Evolutionary conservation across 2,888 invertebrate genomes (phyloP).

Genomic region (Hirtodrosophila trivittata): DNA sequence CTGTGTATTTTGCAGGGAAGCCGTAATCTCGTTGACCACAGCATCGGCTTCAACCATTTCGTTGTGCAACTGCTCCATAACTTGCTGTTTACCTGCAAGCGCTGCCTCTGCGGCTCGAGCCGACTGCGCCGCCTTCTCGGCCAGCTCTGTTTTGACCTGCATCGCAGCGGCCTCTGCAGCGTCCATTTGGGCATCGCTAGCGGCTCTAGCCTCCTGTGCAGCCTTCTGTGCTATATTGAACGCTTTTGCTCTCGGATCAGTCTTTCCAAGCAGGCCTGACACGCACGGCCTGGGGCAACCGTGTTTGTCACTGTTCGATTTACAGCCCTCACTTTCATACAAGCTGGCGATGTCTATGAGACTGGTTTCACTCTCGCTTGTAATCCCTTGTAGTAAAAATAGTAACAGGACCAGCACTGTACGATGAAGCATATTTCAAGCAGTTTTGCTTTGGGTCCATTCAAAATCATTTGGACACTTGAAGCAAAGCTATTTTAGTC

Average conservation of each 20-base stretch:
- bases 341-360: slow-evolving; percentile 5
- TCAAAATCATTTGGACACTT: slow-evolving; percentile 24
- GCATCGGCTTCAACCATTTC: slow-evolving; percentile 88
- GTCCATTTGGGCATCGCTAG: slow-evolving; percentile 90
- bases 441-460: slow-evolving; percentile 9
- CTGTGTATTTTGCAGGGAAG: slow-evolving; percentile 87
- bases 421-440: slow-evolving; percentile 33
- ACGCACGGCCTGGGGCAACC: too few species aligned
- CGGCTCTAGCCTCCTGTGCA: slow-evolving; percentile 89
- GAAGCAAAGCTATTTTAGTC: neutral
- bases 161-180: slow-evolving; percentile 89
- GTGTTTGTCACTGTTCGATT: too few species aligned
- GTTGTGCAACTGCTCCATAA: slow-evolving; percentile 88
- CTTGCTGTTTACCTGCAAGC: slow-evolving; percentile 88
- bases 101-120: slow-evolving; percentile 90
- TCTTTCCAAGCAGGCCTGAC: too few species aligned
- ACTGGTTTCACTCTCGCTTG: neutral
- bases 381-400: slow-evolving; percentile 25
- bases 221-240: slow-evolving; percentile 89
- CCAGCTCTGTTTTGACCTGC: slow-evolving; percentile 89
- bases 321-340: neutral
- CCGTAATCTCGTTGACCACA: slow-evolving; percentile 86
- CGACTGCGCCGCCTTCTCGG: slow-evolving; percentile 89
- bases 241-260: slow-evolving; percentile 84
- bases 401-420: slow-evolving; percentile 32